Evolutionary conservation across 2,888 invertebrate genomes (phyloP), one percentile per base, ranked within the genome.

Genomic region (Podotricha telesiphe): DNA sequence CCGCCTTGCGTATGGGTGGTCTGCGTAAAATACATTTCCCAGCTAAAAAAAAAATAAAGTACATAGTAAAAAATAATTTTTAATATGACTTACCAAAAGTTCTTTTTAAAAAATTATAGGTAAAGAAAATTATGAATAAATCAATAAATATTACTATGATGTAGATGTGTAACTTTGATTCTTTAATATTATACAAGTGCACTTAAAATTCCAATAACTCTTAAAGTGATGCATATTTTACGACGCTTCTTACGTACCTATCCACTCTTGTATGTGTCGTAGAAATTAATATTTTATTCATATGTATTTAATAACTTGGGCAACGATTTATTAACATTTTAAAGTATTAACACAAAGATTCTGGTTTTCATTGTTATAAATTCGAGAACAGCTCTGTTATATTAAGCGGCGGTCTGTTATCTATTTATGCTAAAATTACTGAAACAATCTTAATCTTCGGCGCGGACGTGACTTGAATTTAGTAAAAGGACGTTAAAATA

Each of bases 121-220:
- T 28, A 28, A 28, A 28, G 28, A 53, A 37, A 53, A 20, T 11
- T 37, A 37, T 40, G 1, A 15, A 40, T 40, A 4, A 53, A 28
- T 34, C n/a, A 10, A 4, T 34, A 1, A 55, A 4, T 55, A 55
- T 34, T 34, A 34, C 34, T 10, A n/a, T n/a, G n/a, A n/a, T n/a
- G n/a, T n/a, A n/a, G n/a, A n/a, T n/a, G n/a, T n/a, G n/a, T n/a
- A n/a, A n/a, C n/a, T n/a, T 53, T 2, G 28, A 22, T 53, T 53
- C 34, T 55, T 53, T 53, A n/a, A 10, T 1, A n/a, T 22, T 53
- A 28, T n/a, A 53, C 34, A 17, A 55, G 34, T 17, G 17, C 34
- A 55, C 17, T 55, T 34, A 55, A 37, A 55, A 55, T 55, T 37
- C 17, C n/a, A 55, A 37, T 11, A 55, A 17, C 17, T n/a, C 55